Base-by-base conservation (phyloP, 2,888 invertebrate species). In the Halocaridina rubra region DNA sequence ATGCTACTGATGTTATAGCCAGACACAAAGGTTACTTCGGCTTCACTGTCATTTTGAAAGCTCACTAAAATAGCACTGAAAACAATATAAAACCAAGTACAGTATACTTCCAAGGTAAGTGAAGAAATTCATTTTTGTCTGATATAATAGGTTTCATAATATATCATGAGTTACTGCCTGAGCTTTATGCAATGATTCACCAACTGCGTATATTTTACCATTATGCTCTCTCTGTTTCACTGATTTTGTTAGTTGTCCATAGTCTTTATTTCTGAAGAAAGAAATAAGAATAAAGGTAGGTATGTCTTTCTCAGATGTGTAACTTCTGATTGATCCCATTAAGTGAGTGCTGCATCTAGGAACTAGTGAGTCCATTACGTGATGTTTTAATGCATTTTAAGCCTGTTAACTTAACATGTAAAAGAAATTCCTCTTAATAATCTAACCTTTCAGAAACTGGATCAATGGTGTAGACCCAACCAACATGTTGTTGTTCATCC, bases 401-500 rank as follows among this genome's bases (percentile, higher is more conserved):
- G n/a, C 53, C n/a, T 13, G 13, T 16, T 53, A 16, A 16, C 13
- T 1, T 53, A 53, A 13, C 13, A 53, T 1, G n/a, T n/a, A 53
- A 53, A 53, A 53, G 13, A 53, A 53, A 53, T 53, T 53, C 53
- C 24, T 19, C 19, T 5, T 29, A 27, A 69, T 69, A 24, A 69
- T n/a, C 67, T 24, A 16, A 86, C 86, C 86, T 86, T 29, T 81
- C 86, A 32, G 86, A 81, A 29, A 86, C 86, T 4, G 86, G 86
- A 33, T 86, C 86, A 74, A 86, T 74, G 4, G 86, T 86, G 27
- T 86, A 53, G 7, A 86, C 86, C 81, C 81, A 86, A n/a, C 86
- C 86, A 57, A 67, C 30, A 22, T 81, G 53, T 30, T 64, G 29
- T 74, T 81, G 72, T 27, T 74, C 32, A 30, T 69, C 57, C 4